Evolutionary conservation across 1,140 invertebrate genomes (phyloP), one percentile per base, ranked within the genome.

Genomic region (Psix sp.): DNA sequence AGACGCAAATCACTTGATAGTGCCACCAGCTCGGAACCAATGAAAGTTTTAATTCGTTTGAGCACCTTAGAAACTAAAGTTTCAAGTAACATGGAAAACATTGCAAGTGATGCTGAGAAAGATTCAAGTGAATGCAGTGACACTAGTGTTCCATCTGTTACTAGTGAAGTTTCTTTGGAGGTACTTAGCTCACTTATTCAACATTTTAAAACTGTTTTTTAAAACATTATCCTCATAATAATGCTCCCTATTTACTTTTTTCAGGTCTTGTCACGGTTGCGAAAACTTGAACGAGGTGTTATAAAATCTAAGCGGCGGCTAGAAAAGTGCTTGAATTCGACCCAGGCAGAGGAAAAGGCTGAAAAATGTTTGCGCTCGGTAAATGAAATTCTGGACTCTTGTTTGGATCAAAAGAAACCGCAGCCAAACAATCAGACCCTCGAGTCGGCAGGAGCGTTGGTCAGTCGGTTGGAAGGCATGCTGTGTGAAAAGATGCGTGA

Each of bases 1-100:
- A 85, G 93, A 36, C 87, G 93, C 63, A 94, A 94, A 78, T 93
- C 92, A 1, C 85, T 94, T 24, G 93, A 94, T 73, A 93, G 93
- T 76, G 92, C 91, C 1, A 92, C 91, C 2, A 91, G 90, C 72
- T 92, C 91, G 0, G 93, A 94, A 80, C 91, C 93, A 2, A 92
- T 94, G 90, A 93, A 93, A 84, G 90, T 94, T 62, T 81, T 94
- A 35, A 92, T 94, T 68, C 88, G 93, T 49, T 81, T 94, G 18
- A 93, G 90, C 77, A 91, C 91, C 16, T 80, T 94, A 66, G 93
- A 95, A 85, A 90, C 90, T 15, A 93, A 93, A 88, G 90, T 94
- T 13, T 87, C 89, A 15, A 91, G 87, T 74, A 91, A 89, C 2
- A 80, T 88, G 24, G 89, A 90, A 57, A 88, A 79, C 60, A 83